These are phyloP conservation scores for Scaptomyza tumidula DNA, from an alignment of 2,888 invertebrate genomes.

Conservation along the genomic window DNA sequence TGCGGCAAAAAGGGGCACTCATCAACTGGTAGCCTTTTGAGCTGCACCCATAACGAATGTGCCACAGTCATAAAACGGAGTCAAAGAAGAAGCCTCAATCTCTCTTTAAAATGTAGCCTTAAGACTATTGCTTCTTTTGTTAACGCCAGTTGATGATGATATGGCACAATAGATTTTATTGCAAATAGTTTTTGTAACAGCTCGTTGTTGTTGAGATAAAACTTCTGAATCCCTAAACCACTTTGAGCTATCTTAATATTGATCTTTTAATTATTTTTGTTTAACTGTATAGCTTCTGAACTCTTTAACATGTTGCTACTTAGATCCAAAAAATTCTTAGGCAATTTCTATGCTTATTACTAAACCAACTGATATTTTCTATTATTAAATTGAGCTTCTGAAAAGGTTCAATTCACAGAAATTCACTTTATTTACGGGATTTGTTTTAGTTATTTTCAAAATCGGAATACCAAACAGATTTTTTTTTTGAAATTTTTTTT, in stretches of 20 bases:
- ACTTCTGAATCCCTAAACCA: constrained; percentile 61
- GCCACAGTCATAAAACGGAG: constrained; percentile 45
- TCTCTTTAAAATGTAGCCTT: constrained; percentile 21
- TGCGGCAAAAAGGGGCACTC: constrained; percentile 50
- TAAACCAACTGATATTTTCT: background rate
- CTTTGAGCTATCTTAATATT: constrained; percentile 4
- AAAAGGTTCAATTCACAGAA: too few relatives aligned
- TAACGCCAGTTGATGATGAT: constrained; percentile 34
- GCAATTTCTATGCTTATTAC: too few relatives aligned
- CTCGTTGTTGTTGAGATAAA: constrained; percentile 33
- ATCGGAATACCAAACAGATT: too few relatives aligned
- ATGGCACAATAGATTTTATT: constrained; percentile 61
- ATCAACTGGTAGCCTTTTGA: constrained; percentile 42
- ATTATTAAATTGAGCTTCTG: background rate
- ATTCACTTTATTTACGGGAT: too few relatives aligned
- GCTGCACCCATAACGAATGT: constrained; percentile 61
- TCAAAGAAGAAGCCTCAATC: constrained; percentile 21
- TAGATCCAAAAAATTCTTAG: too few relatives aligned
- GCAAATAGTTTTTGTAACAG: constrained; percentile 66
- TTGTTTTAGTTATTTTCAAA: too few relatives aligned
- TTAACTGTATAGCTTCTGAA: background rate
- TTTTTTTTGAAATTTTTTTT: too few relatives aligned
- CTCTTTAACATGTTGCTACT: background rate
- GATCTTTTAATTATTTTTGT: constrained; percentile 1
- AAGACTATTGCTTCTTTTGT: constrained; percentile 28